Evolutionary conservation across 2,797 vertebrate genomes (phyloP).

Genomic region (Lepilemur ruficaudatus): DNA sequence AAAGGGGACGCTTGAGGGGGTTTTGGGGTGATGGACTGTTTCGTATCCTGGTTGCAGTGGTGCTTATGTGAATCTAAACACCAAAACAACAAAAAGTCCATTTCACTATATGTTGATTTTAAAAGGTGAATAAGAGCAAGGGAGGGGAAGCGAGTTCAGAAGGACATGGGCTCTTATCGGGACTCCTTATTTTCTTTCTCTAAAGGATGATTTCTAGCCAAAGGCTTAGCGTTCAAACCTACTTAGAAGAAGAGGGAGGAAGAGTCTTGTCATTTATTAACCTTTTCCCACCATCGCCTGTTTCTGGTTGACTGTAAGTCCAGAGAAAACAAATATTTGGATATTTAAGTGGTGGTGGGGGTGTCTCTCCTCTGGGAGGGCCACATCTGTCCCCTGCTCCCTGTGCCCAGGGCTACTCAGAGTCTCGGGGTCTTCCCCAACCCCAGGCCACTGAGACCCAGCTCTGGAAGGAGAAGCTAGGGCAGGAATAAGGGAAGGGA

Average conservation of each 20-base stretch:
- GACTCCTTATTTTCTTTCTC: not conserved
- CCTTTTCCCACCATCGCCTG: too few relatives aligned
- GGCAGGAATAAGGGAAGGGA: not conserved
- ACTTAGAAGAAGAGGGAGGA: not conserved
- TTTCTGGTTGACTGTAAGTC: not conserved
- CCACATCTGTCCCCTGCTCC: not conserved
- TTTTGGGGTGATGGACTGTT: not conserved
- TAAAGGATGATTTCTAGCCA: not conserved
- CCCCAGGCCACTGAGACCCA: not conserved
- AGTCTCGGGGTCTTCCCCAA: not conserved
- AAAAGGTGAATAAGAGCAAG: not conserved
- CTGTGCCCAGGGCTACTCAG: accelerated
- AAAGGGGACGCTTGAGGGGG: not conserved
- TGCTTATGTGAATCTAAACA: not conserved
- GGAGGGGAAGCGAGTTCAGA: not conserved
- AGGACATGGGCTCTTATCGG: not conserved
- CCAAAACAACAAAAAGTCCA: not conserved
- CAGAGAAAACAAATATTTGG: not conserved
- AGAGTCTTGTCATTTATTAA: not conserved
- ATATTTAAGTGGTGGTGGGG: not conserved
- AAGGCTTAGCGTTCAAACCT: not conserved
- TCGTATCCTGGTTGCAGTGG: too few relatives aligned
- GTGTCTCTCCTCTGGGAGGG: not conserved
- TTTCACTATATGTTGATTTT: not conserved
- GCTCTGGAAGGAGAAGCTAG: not conserved